Evolutionary conservation across 2,888 invertebrate genomes (phyloP).

Genomic region (Gandaritis pyraliata): DNA sequence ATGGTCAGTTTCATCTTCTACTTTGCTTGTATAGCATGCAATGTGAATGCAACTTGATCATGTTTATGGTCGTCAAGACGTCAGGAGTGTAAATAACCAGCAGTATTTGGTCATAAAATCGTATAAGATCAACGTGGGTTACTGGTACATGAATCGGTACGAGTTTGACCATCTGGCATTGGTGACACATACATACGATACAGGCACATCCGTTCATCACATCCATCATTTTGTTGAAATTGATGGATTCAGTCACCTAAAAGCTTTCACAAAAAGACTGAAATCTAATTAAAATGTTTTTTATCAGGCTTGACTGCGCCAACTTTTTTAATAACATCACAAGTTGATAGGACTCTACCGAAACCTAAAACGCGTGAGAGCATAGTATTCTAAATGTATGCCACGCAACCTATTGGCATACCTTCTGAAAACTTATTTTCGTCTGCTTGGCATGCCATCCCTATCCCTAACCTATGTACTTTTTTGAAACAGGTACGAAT

Average conservation of each 20-base stretch:
- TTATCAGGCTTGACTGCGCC: neutral
- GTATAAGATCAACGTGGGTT: neutral
- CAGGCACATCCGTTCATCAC: neutral
- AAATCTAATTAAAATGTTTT: neutral
- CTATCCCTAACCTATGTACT: too few relatives aligned
- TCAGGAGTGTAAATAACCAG: neutral
- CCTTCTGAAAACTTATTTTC: neutral
- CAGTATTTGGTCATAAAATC: neutral
- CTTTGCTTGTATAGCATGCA: neutral
- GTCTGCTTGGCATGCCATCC: too few relatives aligned
- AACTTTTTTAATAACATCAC: neutral
- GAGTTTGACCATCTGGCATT: neutral
- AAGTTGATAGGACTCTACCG: neutral
- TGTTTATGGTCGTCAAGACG: too few relatives aligned
- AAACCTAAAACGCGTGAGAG: neutral
- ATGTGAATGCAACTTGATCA: too few relatives aligned
- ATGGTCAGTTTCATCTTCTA: slow-evolving; percentile 90
- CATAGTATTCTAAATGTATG: neutral
- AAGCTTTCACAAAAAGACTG: neutral
- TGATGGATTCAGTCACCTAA: neutral
- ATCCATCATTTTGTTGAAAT: neutral
- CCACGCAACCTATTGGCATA: neutral
- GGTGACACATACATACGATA: neutral
- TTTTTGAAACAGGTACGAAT: too few relatives aligned
- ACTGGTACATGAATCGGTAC: neutral